Percentiles rank a stretch among this genome's conserved stretches.
These are phyloP conservation scores for Chrysogorgia sp. DNA, from an alignment of 92 coral and sea anemone genomes.

Conservation along the genomic window DNA sequence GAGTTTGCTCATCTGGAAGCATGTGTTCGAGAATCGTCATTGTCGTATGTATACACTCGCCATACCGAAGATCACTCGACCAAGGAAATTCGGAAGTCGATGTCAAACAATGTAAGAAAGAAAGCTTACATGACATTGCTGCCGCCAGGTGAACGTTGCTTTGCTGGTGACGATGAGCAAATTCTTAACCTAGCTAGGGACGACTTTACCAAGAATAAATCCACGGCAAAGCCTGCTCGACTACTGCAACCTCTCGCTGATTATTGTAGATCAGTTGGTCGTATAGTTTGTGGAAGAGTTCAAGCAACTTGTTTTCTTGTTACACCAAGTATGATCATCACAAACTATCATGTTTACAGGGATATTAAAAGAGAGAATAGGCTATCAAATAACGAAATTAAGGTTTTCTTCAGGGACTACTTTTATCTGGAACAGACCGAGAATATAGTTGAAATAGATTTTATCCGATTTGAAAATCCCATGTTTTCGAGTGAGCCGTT, in stretches of 20 bases:
- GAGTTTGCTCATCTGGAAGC: not conserved
- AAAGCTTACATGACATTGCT: not conserved
- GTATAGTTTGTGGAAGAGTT: constrained; percentile 1
- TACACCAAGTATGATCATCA: not conserved
- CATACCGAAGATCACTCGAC: constrained; percentile 1
- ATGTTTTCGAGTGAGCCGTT: not conserved
- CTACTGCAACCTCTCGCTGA: not conserved
- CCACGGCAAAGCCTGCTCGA: not conserved
- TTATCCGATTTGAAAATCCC: not conserved
- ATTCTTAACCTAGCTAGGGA: constrained; percentile 11
- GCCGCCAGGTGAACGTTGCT: not conserved
- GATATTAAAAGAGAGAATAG: not conserved
- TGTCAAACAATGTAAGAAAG: not conserved
- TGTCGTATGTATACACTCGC: constrained; percentile 3
- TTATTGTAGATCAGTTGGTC: not conserved
- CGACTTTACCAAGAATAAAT: not conserved
- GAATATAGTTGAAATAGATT: constrained; percentile 4
- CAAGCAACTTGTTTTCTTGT: constrained; percentile 1
- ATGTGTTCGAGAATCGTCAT: not conserved
- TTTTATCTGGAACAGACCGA: not conserved
- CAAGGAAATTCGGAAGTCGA: not conserved
- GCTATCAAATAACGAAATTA: not conserved
- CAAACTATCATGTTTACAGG: not conserved
- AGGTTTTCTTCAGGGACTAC: constrained; percentile 3
- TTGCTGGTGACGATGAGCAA: not conserved